A percentile compares a stretch with the other conserved stretches of the same genome.
These are phyloP conservation scores for Fopius arisanus DNA, from an alignment of 1,140 invertebrate genomes.

Conservation along the genomic window DNA sequence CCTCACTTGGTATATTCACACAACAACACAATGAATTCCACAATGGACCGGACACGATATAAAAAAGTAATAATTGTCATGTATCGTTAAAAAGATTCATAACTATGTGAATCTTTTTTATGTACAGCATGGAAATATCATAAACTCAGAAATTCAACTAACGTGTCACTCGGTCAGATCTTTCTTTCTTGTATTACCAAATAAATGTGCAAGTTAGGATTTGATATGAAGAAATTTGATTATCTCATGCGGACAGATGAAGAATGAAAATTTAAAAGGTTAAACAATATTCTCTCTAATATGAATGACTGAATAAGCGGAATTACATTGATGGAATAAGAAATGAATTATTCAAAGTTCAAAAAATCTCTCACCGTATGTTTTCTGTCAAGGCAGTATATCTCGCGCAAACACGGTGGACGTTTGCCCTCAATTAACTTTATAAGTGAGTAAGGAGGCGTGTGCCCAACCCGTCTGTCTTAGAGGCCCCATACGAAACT, in stretches of 20 bases:
- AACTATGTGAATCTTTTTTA: neutral
- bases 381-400: conserved; percentile 61
- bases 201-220: too few species aligned
- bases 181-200: too few species aligned
- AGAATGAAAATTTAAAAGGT: too few species aligned
- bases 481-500: conserved; percentile 44
- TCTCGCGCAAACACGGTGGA: conserved; percentile 46
- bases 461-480: conserved; percentile 54
- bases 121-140: too few species aligned
- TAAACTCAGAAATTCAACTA: too few species aligned
- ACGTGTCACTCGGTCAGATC: too few species aligned
- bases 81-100: neutral
- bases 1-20: neutral
- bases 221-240: too few species aligned
- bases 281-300: too few species aligned
- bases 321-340: neutral
- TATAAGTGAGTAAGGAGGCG: conserved; percentile 66
- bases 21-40: too few species aligned
- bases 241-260: too few species aligned
- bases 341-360: neutral
- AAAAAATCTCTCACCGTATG: conserved; percentile 41
- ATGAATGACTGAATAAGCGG: neutral
- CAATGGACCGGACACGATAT: neutral
- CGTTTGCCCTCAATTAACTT: conserved; percentile 67
- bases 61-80: neutral